Evolutionary conservation across 2,113 vertebrate genomes (phyloP).

Genomic region (Pseudorasbora parva): DNA sequence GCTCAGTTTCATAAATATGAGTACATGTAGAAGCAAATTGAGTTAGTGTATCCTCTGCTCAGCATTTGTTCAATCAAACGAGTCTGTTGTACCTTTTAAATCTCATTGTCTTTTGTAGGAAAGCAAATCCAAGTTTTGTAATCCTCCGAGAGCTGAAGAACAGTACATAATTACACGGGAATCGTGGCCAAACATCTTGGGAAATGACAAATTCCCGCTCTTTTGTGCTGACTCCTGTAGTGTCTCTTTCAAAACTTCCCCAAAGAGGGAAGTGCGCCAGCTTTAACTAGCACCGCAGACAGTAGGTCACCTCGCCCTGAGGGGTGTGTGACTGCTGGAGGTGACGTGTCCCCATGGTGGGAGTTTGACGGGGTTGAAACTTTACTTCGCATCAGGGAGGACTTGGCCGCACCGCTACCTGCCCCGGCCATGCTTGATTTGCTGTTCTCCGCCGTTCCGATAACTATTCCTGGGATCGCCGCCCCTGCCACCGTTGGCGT

Average conservation of each 20-base stretch:
- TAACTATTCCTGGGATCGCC: conserved; percentile 63
- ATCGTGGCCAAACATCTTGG: background rate
- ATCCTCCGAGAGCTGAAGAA: background rate
- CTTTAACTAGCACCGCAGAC: conserved; percentile 78
- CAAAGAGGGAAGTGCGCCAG: conserved; percentile 69
- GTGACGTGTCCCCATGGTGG: conserved; percentile 60
- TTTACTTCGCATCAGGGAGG: conserved; percentile 60
- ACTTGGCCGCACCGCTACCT: conserved; percentile 54
- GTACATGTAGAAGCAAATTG: conserved; percentile 11
- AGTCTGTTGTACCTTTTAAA: background rate
- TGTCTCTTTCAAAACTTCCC: conserved; percentile 65
- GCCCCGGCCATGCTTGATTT: conserved; percentile 70
- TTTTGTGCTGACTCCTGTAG: background rate
- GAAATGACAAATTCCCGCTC: conserved; percentile 7
- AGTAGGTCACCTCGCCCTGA: conserved; percentile 72
- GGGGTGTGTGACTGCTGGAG: conserved; percentile 58
- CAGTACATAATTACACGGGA: background rate
- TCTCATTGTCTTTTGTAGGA: background rate
- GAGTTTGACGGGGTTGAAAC: conserved; percentile 61
- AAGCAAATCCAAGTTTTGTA: background rate
- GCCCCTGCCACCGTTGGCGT: conserved; percentile 54
- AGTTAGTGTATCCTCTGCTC: conserved; percentile 4
- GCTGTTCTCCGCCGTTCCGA: conserved; percentile 76
- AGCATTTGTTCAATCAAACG: background rate
- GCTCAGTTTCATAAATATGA: conserved; percentile 11